Evolutionary conservation across 2,888 invertebrate genomes (phyloP).

Genomic region (Heliconius cydno): DNA sequence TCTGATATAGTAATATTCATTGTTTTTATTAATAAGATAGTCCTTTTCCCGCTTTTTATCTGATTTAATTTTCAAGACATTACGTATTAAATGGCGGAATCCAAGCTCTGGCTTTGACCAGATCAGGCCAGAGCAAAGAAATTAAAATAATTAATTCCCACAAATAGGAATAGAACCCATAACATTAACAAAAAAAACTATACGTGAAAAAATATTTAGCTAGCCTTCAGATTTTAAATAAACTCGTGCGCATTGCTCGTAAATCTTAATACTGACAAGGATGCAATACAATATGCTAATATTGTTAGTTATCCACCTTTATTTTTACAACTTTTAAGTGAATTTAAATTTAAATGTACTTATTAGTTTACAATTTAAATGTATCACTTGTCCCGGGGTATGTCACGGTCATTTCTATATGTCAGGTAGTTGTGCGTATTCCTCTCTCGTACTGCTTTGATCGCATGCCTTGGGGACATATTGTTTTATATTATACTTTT

Average conservation of each 20-base stretch:
- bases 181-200: not conserved
- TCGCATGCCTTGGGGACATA: conserved; percentile 36
- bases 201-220: not conserved
- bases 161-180: not conserved
- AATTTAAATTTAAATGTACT: conserved; percentile 29
- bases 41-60: no score
- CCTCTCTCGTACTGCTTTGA: conserved; percentile 31
- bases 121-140: no score
- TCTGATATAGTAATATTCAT: no score
- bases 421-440: conserved; percentile 32
- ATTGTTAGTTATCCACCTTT: not conserved
- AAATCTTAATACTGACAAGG: not conserved
- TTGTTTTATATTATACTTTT: conserved; percentile 39
- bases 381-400: conserved; percentile 34
- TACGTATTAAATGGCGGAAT: not conserved
- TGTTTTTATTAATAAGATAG: no score
- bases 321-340: conserved; percentile 7
- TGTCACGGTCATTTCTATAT: conserved; percentile 35
- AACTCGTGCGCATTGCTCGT: not conserved
- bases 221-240: not conserved
- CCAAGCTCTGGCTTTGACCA: not conserved
- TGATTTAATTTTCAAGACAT: not conserved
- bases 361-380: conserved; percentile 50
- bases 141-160: not conserved
- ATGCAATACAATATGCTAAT: not conserved